Percentiles rank a stretch among this genome's conserved stretches.
Evolutionary conservation across 2,797 vertebrate species (phyloP).

Genomic region (Poecilia velifera): DNA sequence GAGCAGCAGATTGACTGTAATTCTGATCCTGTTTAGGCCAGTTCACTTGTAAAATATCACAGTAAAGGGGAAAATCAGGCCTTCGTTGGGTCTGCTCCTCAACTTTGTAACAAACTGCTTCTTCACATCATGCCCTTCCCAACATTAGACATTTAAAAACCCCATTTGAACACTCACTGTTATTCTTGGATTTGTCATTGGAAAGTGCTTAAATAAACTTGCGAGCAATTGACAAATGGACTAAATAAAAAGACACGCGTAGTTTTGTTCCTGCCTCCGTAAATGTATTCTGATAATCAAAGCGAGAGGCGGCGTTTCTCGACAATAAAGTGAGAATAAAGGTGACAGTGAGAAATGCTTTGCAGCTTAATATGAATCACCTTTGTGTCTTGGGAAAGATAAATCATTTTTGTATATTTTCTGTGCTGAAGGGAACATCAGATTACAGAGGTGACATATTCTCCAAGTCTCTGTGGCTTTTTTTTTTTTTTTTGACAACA

Average conservation of each 20-base stretch:
- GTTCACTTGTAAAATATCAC: neutral
- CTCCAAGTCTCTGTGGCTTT: neutral
- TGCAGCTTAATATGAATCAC: neutral
- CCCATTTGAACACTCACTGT: neutral
- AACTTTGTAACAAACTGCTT: neutral
- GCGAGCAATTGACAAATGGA: neutral
- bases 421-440: constrained; percentile 28
- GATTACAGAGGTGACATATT: constrained; percentile 30
- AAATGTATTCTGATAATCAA: constrained; percentile 4
- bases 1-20: neutral
- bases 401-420: constrained; percentile 22
- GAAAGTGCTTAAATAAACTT: neutral
- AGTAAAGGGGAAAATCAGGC: neutral
- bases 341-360: constrained; percentile 13
- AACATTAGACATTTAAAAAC: neutral
- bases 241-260: neutral
- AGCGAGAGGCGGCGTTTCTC: neutral
- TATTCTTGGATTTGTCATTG: neutral
- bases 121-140: neutral
- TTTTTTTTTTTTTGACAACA: constrained; percentile 37
- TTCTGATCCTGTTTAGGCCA: neutral
- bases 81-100: neutral
- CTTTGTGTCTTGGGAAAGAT: constrained; percentile 12
- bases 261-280: neutral
- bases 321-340: constrained; percentile 11